Percentiles rank a stretch among this genome's conserved stretches.
These are phyloP conservation scores for Drosophila melanocephala DNA, from an alignment of 2,888 invertebrate species.

Conservation along the genomic window DNA sequence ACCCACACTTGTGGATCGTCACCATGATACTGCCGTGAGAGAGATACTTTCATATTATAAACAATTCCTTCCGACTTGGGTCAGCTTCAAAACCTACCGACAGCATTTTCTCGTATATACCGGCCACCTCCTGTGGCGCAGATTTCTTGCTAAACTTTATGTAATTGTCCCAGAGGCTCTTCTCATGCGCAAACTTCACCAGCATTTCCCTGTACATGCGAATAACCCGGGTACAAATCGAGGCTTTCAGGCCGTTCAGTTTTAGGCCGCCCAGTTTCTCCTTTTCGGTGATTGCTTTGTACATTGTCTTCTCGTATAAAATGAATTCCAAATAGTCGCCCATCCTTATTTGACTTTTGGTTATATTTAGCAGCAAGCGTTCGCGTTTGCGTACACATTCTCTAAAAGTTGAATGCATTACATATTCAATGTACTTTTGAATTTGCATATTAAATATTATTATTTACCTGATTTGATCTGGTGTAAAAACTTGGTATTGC, in stretches of 20 bases:
- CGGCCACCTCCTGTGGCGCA: slow-evolving; percentile 87
- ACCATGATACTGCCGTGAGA: slow-evolving; percentile 87
- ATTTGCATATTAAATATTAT: background rate
- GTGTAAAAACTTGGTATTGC: slow-evolving; percentile 89
- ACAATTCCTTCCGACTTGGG: background rate
- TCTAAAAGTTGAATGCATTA: slow-evolving; percentile 45
- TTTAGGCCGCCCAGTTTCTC: slow-evolving; percentile 88
- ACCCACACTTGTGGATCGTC: slow-evolving; percentile 92
- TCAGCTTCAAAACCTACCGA: slow-evolving; percentile 86
- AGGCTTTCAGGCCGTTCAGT: slow-evolving; percentile 89
- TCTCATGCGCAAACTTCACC: slow-evolving; percentile 89
- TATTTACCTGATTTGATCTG: slow-evolving; percentile 90
- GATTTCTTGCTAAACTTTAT: slow-evolving; percentile 92
- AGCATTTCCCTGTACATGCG: slow-evolving; percentile 90
- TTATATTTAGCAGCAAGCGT: slow-evolving; percentile 75
- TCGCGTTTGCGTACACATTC: slow-evolving; percentile 80
- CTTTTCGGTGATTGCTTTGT: slow-evolving; percentile 72
- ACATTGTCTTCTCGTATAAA: slow-evolving; percentile 80
- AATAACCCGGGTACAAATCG: slow-evolving; percentile 90
- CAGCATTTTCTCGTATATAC: slow-evolving; percentile 88
- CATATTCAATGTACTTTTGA: background rate
- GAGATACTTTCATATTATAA: background rate
- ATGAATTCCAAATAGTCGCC: slow-evolving; percentile 83
- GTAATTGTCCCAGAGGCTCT: slow-evolving; percentile 91
- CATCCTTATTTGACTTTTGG: slow-evolving; percentile 68